Evolutionary conservation across 2,797 vertebrate species (phyloP).

Genomic region (Gymnodraco acuticeps): DNA sequence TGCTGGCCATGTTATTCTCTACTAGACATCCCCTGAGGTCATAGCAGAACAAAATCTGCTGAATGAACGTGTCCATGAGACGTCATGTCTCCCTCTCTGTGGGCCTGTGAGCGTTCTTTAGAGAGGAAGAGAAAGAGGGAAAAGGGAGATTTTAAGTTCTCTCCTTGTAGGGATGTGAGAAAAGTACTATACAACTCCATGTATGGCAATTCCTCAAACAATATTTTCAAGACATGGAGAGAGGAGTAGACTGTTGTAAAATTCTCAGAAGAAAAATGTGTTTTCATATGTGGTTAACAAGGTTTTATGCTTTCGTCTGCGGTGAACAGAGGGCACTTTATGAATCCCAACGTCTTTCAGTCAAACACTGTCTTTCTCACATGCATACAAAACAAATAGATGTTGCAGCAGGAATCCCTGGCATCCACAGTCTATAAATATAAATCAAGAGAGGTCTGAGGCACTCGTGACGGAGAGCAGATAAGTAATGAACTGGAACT

Average conservation of each 20-base stretch:
- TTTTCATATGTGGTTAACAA: slow-evolving; percentile 24
- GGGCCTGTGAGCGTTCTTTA: slow-evolving; percentile 18
- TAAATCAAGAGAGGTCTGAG: slow-evolving; percentile 63
- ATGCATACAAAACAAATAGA: slow-evolving; percentile 66
- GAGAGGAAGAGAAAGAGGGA: slow-evolving; percentile 17
- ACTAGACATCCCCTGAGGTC: slow-evolving; percentile 27
- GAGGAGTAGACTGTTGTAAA: slow-evolving; percentile 13
- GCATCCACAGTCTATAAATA: slow-evolving; percentile 71
- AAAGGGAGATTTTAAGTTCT: slow-evolving; percentile 15
- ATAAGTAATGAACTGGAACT: slow-evolving; percentile 59
- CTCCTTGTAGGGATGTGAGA: slow-evolving; percentile 60
- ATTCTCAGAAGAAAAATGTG: slow-evolving; percentile 18
- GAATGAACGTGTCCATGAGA: slow-evolving; percentile 21
- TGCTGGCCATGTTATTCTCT: slow-evolving; percentile 16
- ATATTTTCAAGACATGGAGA: slow-evolving; percentile 25
- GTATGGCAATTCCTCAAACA: slow-evolving; percentile 51
- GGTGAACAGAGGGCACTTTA: slow-evolving; percentile 44
- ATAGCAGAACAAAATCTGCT: slow-evolving; percentile 19
- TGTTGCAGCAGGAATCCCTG: slow-evolving; percentile 64
- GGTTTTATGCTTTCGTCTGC: slow-evolving; percentile 35
- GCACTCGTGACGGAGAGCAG: slow-evolving; percentile 54
- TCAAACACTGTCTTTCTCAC: slow-evolving; percentile 54
- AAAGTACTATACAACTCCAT: slow-evolving; percentile 46
- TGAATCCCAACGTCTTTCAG: slow-evolving; percentile 31
- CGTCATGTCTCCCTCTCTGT: slow-evolving; percentile 6